Conservation (phyloP, 35 echinoderm and acorn worm genomes). For the Diadema setosum region DNA sequence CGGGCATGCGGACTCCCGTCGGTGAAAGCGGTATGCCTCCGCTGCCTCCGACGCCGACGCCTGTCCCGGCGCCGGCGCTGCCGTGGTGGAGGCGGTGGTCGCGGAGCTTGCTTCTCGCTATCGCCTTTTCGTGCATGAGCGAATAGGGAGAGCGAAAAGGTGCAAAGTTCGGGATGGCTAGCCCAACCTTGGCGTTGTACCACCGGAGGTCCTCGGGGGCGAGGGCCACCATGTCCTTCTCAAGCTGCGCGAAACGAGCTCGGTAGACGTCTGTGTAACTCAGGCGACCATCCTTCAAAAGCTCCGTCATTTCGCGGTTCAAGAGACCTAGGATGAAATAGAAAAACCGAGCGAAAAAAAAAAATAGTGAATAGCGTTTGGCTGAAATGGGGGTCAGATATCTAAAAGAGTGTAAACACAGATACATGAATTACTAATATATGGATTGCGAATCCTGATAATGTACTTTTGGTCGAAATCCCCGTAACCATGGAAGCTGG, state of each 20-base stretch:
- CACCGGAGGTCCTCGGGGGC: constrained; percentile 55
- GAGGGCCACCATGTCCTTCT: constrained; percentile 48
- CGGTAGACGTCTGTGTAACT: constrained; percentile 92
- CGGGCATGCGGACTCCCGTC: neutral
- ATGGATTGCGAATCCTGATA: no score
- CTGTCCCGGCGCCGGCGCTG: neutral
- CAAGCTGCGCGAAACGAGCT: constrained; percentile 59
- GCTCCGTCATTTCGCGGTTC: constrained; percentile 68
- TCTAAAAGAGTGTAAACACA: no score
- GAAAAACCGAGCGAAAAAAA: neutral
- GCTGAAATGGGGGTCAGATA: no score
- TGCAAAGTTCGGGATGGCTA: constrained; percentile 9
- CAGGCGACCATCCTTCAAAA: constrained; percentile 85
- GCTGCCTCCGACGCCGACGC: neutral
- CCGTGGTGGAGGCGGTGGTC: neutral
- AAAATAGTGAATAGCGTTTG: no score
- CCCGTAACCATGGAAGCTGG: no score
- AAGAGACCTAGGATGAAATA: constrained; percentile 64
- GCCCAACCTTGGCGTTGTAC: constrained; percentile 46
- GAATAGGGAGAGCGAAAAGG: constrained; percentile 8
- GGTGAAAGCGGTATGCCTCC: neutral
- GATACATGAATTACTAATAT: no score
- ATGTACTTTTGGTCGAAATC: no score
- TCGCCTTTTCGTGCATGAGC: constrained; percentile 5
- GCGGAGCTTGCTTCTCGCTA: neutral